Percentiles rank a stretch among this genome's conserved stretches.
Evolutionary conservation across 2,113 vertebrate species (phyloP).

Genomic region (Mirounga angustirostris): DNA sequence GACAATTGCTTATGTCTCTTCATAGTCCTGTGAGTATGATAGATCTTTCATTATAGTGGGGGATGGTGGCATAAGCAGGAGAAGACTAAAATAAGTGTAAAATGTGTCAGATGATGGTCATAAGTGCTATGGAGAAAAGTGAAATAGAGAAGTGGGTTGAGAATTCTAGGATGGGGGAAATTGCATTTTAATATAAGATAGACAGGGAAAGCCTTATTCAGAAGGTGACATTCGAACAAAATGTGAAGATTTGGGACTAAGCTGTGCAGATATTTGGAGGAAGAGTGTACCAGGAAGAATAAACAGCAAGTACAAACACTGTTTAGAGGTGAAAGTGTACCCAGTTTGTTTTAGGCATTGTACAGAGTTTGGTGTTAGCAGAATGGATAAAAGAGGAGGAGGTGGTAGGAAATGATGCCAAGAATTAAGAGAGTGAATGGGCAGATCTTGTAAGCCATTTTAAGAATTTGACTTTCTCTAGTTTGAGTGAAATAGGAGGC

Average conservation of each 20-base stretch:
- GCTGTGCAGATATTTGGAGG: neutral
- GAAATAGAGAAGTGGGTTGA: neutral
- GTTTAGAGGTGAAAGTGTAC: neutral
- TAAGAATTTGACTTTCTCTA: slow-evolving; percentile 4
- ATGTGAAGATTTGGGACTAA: neutral
- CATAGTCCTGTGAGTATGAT: neutral
- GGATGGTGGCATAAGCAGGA: neutral
- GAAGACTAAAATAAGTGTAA: neutral
- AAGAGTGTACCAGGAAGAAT: neutral
- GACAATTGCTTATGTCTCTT: neutral
- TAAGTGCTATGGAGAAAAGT: neutral
- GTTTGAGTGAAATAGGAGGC: neutral
- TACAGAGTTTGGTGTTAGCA: neutral
- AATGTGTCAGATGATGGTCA: neutral
- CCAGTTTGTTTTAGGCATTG: neutral
- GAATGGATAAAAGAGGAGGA: neutral
- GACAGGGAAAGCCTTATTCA: neutral
- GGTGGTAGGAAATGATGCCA: neutral
- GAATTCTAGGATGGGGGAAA: rapidly evolving
- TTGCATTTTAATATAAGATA: neutral
- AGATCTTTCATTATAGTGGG: neutral
- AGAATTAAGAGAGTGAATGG: neutral
- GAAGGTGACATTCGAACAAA: neutral
- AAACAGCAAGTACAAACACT: neutral
- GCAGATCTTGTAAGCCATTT: neutral